Evolutionary conservation across 2,888 invertebrate genomes (phyloP).

Genomic region (Leptogaster cylindrica): DNA sequence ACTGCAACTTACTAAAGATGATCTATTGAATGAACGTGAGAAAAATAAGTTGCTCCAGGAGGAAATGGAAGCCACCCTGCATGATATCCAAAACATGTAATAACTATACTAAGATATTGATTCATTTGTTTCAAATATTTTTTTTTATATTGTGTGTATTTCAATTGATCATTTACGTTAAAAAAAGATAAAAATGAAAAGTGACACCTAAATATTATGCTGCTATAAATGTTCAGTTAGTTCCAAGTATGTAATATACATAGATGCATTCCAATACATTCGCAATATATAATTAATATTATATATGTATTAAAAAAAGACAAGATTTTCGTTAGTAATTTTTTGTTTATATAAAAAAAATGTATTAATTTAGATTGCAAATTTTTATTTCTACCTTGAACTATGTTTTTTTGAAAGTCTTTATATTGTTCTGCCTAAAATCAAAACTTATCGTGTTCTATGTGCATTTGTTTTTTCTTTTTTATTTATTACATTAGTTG

Average conservation of each 20-base stretch:
- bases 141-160: conserved; percentile 32
- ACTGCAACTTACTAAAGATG: conserved; percentile 73
- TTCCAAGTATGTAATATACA: conserved; percentile 33
- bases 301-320: not conserved
- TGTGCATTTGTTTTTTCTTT: conserved; percentile 32
- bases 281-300: not conserved
- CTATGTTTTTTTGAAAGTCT: not conserved
- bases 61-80: conserved; percentile 98
- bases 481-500: conserved; percentile 32
- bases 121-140: conserved; percentile 11
- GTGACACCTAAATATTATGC: conserved; percentile 10
- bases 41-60: conserved; percentile 96
- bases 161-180: conserved; percentile 29
- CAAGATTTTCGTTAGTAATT: not conserved
- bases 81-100: conserved; percentile 99
- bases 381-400: not conserved
- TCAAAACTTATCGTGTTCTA: conserved; percentile 17
- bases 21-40: conserved; percentile 91
- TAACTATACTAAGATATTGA: conserved; percentile 52
- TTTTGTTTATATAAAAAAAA: not conserved
- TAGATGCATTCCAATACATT: conserved; percentile 22
- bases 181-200: conserved; percentile 14
- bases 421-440: conserved; percentile 18
- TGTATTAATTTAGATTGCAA: no score
- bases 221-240: conserved; percentile 9